Evolutionary conservation across 2,888 invertebrate genomes (phyloP), one percentile per base, ranked within the genome.

Genomic region (Meliscaeva auricollis): DNA sequence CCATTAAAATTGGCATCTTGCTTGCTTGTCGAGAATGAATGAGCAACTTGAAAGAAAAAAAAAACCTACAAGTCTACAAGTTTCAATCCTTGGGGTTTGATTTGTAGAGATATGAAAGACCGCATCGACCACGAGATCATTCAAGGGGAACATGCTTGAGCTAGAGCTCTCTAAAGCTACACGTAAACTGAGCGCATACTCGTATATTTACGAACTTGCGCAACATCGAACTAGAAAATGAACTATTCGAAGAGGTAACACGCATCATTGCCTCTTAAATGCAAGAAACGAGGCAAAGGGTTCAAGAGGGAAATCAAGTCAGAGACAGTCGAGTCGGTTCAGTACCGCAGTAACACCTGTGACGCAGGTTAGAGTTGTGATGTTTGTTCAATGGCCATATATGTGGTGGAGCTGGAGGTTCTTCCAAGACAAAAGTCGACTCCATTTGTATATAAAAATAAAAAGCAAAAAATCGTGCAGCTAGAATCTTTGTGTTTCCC

Each of bases 61-160:
- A 41, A 22, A 66, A 50, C 66, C 48, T 46, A 50, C 76, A 46
- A 50, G 62, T 69, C 68, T 68, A 26, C 30, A 30, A 60, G 69
- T 75, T 69, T 38, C 70, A 72, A 81, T 74, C 79, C 54, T 62
- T 41, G 80, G 20, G 62, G 52, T 66, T 74, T 69, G 80, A 80
- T 72, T 48, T 68, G 52, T 60, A 32, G 79, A 79, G 79, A 79
- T 68, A 68, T 60, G n/a, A 56, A 60, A 73, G 52, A 73, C 66
- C 48, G 17, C 77, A 52, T 41, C 26, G 41, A 48, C 38, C 41
- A 70, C 77, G 52, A 69, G 69, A 44, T 60, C 75, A 79, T 66
- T 80, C 60, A 75, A 80, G 75, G 70, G 60, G 75, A 84, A 84
- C 84, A 52, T 72, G 54, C 13, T n/a, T n/a, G n/a, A 44, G 7